These are phyloP conservation scores for Parus major DNA, from an alignment of 2,113 vertebrate species.

Conservation along the genomic window DNA sequence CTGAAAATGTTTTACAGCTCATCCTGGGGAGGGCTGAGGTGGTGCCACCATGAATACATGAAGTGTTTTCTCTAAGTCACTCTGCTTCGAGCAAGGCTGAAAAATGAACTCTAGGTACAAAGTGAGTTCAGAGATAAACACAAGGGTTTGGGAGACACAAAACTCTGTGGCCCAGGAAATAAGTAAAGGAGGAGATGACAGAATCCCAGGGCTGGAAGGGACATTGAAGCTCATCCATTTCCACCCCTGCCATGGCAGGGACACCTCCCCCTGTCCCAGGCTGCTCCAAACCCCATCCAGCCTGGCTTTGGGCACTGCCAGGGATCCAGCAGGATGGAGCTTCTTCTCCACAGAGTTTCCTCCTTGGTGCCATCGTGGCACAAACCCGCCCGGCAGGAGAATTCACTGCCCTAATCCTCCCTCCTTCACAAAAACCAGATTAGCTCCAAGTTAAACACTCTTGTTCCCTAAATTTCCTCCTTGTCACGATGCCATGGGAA, in stretches of 20 bases:
- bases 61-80: not conserved
- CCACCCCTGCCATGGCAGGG: not conserved
- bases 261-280: not conserved
- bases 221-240: fast-evolving
- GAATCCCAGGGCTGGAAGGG: not conserved
- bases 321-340: conserved; percentile 4
- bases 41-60: not conserved
- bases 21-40: not conserved
- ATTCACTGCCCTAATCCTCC: conserved; percentile 60
- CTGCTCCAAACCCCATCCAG: not conserved
- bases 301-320: not conserved
- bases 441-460: conserved; percentile 75
- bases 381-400: conserved; percentile 39
- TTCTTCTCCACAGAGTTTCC: not conserved
- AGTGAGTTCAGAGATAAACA: not conserved
- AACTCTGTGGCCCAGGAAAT: not conserved
- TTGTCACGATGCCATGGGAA: conserved; percentile 74
- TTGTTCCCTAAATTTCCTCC: conserved; percentile 74
- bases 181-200: not conserved
- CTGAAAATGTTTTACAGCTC: not conserved
- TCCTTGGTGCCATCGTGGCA: conserved; percentile 22
- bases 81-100: not conserved
- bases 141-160: not conserved
- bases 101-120: not conserved
- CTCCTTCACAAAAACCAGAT: conserved; percentile 73